These are phyloP conservation scores for Tenthredo scrophulariae DNA, from an alignment of 2,888 invertebrate species.

Conservation along the genomic window DNA sequence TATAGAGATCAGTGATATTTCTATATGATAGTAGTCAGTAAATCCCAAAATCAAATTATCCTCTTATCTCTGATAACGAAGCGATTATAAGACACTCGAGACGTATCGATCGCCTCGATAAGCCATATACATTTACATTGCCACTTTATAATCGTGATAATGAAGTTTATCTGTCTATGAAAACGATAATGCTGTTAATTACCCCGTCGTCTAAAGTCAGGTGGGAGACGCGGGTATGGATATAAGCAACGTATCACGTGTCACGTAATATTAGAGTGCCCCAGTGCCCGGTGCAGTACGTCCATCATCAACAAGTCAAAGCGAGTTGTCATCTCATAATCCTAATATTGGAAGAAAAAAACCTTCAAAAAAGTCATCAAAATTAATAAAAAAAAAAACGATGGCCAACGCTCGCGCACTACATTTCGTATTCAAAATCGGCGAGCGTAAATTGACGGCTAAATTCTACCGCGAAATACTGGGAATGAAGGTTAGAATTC, in stretches of 20 bases:
- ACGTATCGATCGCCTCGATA: not conserved
- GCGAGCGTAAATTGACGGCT: slow-evolving; percentile 90
- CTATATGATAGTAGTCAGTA: not conserved
- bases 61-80: not conserved
- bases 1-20: no score
- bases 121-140: not conserved
- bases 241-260: not conserved
- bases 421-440: slow-evolving; percentile 98
- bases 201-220: not conserved
- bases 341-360: not conserved
- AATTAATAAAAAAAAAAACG: not conserved
- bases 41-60: not conserved
- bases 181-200: not conserved
- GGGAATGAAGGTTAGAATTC: slow-evolving; percentile 92
- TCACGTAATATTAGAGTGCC: not conserved
- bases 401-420: slow-evolving; percentile 89
- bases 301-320: not conserved
- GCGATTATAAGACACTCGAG: not conserved
- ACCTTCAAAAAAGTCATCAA: not conserved
- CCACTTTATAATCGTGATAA: not conserved
- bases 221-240: not conserved
- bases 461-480: slow-evolving; percentile 94
- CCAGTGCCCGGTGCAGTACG: not conserved
- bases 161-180: not conserved
- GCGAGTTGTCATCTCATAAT: not conserved